These are phyloP conservation scores for Bubo scandiacus DNA, from an alignment of 2,113 vertebrate genomes.

Conservation along the genomic window DNA sequence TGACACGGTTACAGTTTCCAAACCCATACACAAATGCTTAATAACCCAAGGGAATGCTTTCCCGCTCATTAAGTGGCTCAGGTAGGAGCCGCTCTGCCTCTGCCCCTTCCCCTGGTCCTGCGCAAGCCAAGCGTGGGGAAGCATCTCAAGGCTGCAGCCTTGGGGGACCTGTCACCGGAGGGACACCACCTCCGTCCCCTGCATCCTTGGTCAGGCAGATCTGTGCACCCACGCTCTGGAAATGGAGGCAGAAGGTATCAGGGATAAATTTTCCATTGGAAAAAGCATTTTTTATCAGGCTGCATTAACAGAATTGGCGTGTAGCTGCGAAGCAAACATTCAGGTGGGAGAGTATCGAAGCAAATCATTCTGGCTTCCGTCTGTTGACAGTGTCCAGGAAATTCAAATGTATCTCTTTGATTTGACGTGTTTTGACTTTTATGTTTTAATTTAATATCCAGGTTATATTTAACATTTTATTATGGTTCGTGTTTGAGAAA, in stretches of 20 bases:
- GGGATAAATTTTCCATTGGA: background rate
- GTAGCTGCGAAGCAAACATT: background rate
- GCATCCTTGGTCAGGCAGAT: background rate
- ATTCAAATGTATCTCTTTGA: conserved; percentile 6
- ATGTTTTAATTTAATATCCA: conserved; percentile 46
- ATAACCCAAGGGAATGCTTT: conserved; percentile 12
- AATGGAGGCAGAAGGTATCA: background rate
- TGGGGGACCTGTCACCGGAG: background rate
- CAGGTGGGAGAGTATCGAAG: background rate
- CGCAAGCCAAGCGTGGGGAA: background rate
- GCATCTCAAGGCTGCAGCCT: background rate
- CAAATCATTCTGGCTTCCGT: background rate
- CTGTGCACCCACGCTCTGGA: background rate
- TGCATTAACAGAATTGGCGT: background rate
- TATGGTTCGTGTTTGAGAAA: background rate
- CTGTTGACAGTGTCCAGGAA: conserved; percentile 32
- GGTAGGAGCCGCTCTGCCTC: background rate
- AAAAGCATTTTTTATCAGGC: conserved; percentile 6
- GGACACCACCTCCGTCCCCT: background rate
- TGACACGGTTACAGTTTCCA: background rate
- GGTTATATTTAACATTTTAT: conserved; percentile 34
- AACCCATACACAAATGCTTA: conserved; percentile 28
- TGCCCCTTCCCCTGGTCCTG: background rate
- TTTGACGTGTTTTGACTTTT: conserved; percentile 39
- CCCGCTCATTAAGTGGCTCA: background rate